Percentiles rank a stretch among this genome's conserved stretches.
These are phyloP conservation scores for Fissipunctia ypsillon DNA, from an alignment of 2,888 invertebrate genomes.

Conservation along the genomic window DNA sequence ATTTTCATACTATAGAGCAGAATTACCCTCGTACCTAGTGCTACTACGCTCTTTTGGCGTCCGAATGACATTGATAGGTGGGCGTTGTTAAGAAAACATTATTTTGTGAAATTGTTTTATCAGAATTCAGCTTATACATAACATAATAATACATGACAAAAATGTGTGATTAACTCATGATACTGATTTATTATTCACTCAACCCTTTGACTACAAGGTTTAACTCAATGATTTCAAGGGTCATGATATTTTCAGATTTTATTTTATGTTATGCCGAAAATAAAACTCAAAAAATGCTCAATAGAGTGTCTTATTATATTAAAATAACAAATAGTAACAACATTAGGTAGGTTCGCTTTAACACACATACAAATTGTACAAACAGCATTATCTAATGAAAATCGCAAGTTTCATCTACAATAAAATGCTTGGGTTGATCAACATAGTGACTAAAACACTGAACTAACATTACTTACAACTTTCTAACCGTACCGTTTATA, in stretches of 20 bases:
- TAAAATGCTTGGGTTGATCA: conserved; percentile 53
- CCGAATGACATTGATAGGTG: too few species aligned
- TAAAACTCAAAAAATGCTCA: conserved; percentile 67
- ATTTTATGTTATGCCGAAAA: conserved; percentile 17
- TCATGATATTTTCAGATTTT: not conserved
- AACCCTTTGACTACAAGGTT: not conserved
- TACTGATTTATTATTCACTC: not conserved
- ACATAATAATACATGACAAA: not conserved
- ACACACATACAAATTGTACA: conserved; percentile 72
- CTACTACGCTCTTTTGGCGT: too few species aligned
- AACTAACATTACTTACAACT: conserved; percentile 67
- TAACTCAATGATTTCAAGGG: not conserved
- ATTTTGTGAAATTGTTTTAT: not conserved
- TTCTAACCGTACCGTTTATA: too few species aligned
- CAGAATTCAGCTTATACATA: too few species aligned
- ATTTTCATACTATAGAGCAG: too few species aligned
- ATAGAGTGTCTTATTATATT: conserved; percentile 77
- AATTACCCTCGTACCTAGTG: too few species aligned
- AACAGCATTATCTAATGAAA: conserved; percentile 60
- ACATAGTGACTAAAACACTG: conserved; percentile 61
- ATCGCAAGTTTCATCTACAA: conserved; percentile 63
- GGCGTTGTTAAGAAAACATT: too few species aligned
- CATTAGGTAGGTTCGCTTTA: conserved; percentile 71
- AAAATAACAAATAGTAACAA: conserved; percentile 73
- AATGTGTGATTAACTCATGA: conserved; percentile 6